Percentiles rank a stretch among this genome's conserved stretches.
phyloP scores from a whole-genome alignment of 2,113 vertebrate species.

The Miniopterus natalensis region DNA sequence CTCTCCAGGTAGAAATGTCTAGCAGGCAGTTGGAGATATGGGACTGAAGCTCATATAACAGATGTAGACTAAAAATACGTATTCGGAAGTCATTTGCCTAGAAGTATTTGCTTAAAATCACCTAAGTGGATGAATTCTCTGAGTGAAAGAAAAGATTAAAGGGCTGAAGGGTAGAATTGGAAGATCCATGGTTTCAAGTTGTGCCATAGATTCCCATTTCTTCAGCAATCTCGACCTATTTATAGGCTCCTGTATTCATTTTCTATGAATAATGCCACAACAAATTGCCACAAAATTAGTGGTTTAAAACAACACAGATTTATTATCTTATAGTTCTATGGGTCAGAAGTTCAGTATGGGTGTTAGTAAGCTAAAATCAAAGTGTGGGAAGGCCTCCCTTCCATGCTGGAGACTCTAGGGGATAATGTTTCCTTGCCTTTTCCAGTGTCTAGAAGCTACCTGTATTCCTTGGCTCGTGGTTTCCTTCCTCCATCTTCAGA shows the following conservation, averaged over 20 bases:
- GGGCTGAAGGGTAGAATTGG: background rate
- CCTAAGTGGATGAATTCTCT: conserved; percentile 41
- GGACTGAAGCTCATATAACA: conserved; percentile 36
- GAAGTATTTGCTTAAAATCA: conserved; percentile 51
- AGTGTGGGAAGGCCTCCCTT: background rate
- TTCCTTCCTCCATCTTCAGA: conserved; percentile 25
- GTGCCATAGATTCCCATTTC: background rate
- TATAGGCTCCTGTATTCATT: background rate
- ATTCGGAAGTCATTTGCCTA: conserved; percentile 54
- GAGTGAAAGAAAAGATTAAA: conserved; percentile 38
- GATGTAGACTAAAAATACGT: conserved; percentile 26
- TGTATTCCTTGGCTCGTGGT: background rate
- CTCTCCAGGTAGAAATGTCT: conserved; percentile 38
- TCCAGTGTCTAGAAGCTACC: background rate
- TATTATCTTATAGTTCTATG: background rate
- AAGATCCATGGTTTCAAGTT: background rate
- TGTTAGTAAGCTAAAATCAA: background rate
- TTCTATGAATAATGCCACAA: background rate
- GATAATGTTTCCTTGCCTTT: background rate
- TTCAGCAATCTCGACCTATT: conserved; percentile 3
- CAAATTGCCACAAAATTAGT: background rate
- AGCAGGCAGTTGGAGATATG: background rate
- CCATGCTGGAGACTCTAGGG: background rate
- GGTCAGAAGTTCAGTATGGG: background rate
- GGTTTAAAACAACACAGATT: conserved; percentile 4